Conservation (phyloP, 53 echinoderm and acorn worm species). For the Astropecten irregularis region DNA sequence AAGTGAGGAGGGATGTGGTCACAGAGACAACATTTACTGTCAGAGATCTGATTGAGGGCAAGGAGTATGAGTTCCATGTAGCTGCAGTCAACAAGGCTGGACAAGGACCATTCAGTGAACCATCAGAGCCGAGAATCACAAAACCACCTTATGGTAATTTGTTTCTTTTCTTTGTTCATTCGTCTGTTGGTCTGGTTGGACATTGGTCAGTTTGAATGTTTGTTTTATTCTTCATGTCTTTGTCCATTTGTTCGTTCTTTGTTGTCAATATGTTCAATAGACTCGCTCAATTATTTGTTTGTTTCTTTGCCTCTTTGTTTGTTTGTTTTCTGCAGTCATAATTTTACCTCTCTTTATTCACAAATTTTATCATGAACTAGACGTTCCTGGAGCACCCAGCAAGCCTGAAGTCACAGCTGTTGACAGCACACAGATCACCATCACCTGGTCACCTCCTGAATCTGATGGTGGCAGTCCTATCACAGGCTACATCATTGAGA, state of each 20-base stretch:
- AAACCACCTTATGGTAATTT: constrained; percentile 83
- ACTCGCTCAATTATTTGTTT: too few relatives aligned
- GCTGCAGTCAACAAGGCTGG: constrained; percentile 81
- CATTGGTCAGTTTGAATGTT: too few relatives aligned
- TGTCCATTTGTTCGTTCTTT: background rate
- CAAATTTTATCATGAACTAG: constrained; percentile 47
- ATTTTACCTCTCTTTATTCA: constrained; percentile 72
- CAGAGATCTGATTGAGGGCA: constrained; percentile 62
- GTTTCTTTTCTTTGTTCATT: background rate
- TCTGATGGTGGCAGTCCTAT: constrained; percentile 73
- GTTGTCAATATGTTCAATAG: constrained; percentile 75
- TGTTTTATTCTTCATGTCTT: too few relatives aligned
- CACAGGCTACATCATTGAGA: constrained; percentile 77
- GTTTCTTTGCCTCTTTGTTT: too few relatives aligned
- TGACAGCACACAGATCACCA: constrained; percentile 69
- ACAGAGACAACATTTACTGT: constrained; percentile 60
- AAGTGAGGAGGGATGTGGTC: constrained; percentile 55
- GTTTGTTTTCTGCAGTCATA: too few relatives aligned
- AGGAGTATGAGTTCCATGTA: constrained; percentile 73
- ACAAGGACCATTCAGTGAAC: constrained; percentile 67
- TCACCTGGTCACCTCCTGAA: constrained; percentile 79
- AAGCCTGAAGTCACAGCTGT: constrained; percentile 65
- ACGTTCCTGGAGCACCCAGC: constrained; percentile 59
- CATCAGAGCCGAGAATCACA: constrained; percentile 59
- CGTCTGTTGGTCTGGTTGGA: too few relatives aligned